Evolutionary conservation across 2,888 invertebrate species (phyloP), one percentile per base, ranked within the genome.

Genomic region (Dione juno): DNA sequence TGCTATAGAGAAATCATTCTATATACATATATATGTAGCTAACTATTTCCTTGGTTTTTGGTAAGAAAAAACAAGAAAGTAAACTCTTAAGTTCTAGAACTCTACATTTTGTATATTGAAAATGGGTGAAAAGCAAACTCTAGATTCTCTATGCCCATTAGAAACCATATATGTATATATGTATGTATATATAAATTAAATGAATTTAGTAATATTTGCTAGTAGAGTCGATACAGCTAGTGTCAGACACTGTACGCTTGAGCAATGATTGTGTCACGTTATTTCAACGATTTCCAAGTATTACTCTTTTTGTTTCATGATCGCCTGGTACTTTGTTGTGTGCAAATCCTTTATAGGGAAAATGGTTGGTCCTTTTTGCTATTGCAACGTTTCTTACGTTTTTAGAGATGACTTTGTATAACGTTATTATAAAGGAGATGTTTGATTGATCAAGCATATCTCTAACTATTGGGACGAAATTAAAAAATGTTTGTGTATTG

Each of bases 221-320:
- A 3, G 28, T 28, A 54, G 35, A 35, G 28, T 54, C 14, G 77
- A 66, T 52, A 45, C 40, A 57, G 73, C 78, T 78, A 19, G 81
- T 80, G 82, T 77, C 69, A 14, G 54, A 71, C 77, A 77, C 80
- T 75, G 69, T 57, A 40, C 37, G 53, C 45, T 67, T 71, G 77
- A 74, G 76, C 69, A 50, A 58, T 7, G 11, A 66, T 74, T 69
- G 69, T 71, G 72, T 73, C 63, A 70, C 75, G 80, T 81, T 80
- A 85, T 88, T 89, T 88, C 87, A 87, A 88, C 82, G 84, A 83
- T 86, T 88, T 87, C 84, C 84, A 85, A 86, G 85, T 81, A 85
- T 82, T 84, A 85, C 82, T 84, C 84, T 86, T 86, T 84, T 82
- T 81, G 78, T 80, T 81, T 84, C 81, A 87, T 88, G 82, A 67